Conservation (phyloP, 2,113 vertebrate species). For the Cyprinus carpio region DNA sequence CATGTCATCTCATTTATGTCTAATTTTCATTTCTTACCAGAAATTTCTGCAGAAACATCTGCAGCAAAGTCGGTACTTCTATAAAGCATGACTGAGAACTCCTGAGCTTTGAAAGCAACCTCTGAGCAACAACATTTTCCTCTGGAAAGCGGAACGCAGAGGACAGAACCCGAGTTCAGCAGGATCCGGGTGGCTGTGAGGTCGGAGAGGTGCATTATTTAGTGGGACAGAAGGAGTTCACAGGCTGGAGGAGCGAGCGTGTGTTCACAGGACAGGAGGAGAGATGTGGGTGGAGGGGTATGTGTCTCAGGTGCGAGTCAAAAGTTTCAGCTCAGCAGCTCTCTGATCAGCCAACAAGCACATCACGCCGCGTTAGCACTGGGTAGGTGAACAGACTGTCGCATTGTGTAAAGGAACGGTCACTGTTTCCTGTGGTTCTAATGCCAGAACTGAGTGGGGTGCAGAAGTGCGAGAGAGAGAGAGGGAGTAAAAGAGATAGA, state of each 20-base stretch:
- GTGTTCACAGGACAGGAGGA: slow-evolving; percentile 29
- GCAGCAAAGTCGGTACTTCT: background rate
- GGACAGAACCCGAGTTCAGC: background rate
- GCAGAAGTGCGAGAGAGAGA: slow-evolving; percentile 42
- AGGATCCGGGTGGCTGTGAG: background rate
- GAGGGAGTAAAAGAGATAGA: slow-evolving; percentile 17
- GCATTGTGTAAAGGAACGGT: slow-evolving; percentile 44
- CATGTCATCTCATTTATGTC: too few relatives aligned
- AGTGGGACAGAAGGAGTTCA: slow-evolving; percentile 31
- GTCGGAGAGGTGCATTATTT: slow-evolving; percentile 11
- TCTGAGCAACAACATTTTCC: slow-evolving; percentile 2
- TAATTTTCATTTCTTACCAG: too few relatives aligned
- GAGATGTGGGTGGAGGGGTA: slow-evolving; percentile 28
- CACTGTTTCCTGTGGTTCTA: slow-evolving; percentile 47
- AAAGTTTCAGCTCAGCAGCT: slow-evolving; percentile 39
- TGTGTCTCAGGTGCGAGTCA: slow-evolving; percentile 40
- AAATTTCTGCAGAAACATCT: background rate
- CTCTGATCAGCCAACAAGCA: slow-evolving; percentile 41
- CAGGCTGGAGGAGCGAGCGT: slow-evolving; percentile 3
- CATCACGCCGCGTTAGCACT: slow-evolving; percentile 47
- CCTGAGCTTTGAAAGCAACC: background rate
- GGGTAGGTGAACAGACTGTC: slow-evolving; percentile 49
- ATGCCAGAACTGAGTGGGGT: slow-evolving; percentile 53
- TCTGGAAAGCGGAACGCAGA: background rate
- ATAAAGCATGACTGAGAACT: background rate